Conservation (phyloP, 2,797 vertebrate genomes). For the Esox lucius region DNA sequence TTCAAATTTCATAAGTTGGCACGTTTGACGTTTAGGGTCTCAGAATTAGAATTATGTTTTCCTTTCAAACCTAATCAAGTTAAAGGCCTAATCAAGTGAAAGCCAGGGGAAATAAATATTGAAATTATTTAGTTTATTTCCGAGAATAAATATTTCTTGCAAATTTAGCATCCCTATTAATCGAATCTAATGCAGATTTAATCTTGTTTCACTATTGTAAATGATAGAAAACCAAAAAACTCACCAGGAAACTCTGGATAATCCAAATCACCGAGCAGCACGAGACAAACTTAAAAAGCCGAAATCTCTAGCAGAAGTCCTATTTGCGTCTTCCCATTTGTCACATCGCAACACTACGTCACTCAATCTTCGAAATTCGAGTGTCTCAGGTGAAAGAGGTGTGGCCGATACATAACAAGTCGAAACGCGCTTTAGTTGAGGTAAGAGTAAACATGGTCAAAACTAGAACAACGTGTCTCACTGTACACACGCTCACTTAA, state of each 20-base stretch:
- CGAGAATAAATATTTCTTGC: no score
- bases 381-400: not conserved
- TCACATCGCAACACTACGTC: not conserved
- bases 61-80: not conserved
- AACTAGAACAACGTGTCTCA: no score
- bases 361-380: not conserved
- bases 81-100: no score
- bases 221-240: not conserved
- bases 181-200: not conserved
- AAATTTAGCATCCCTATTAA: not conserved
- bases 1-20: not conserved
- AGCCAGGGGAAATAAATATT: not conserved
- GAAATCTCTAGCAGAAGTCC: not conserved
- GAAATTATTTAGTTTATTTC: no score
- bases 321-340: constrained; percentile 1
- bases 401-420: not conserved
- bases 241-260: constrained; percentile 6
- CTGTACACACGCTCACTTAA: no score
- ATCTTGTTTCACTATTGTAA: not conserved
- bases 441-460: no score
- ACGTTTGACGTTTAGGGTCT: not conserved
- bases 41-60: not conserved
- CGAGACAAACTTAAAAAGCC: not conserved
- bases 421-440: no score
- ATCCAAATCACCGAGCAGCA: not conserved